Base-by-base conservation (phyloP, 2,888 invertebrate species). In the Byasa hedistus region DNA sequence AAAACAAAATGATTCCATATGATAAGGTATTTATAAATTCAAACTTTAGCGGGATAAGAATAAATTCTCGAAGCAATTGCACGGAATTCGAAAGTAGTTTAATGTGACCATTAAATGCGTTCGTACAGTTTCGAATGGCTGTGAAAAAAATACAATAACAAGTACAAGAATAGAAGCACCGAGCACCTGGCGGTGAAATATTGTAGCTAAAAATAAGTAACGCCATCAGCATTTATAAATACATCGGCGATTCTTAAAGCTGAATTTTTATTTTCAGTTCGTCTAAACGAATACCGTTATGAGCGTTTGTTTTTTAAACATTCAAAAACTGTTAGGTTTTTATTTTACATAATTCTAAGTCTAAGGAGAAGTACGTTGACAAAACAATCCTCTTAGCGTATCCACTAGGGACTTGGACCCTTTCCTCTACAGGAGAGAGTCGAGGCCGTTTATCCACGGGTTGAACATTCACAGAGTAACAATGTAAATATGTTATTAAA, bases 121-220 rank as follows among this genome's bases (percentile, higher is more conserved):
- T 64, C 60, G 60, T 27, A 44, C 48, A 60, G 32, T 60, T 65
- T 60, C 32, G 58, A 64, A 64, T 64, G 64, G 64, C 59, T 59
- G 27, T 52, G 23, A 59, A 64, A 62, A 36, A 63, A 64, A 64
- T 64, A 65, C 60, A 65, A 65, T 65, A 65, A 65, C 57, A 36
- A n/a, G 32, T 15, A 57, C 61, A 27, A 65, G 39, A 65, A 65
- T 65, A 65, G 61, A 56, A 3, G 36, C 27, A 3, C 23, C n/a
- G 61, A 51, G 19, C 65, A 65, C 61, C 65, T 65, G 65, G 57
- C 24, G 36, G 59, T 56, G 19, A 57, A 61, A 39, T 24, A 24
- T 39, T 36, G 48, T 21, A 17, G 57, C 56, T 65, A 57, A 52
- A 65, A 61, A 65, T 61, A 65, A 60, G 23, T 23, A 36, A 32